Percentiles rank a stretch among this genome's conserved stretches.
Evolutionary conservation across 1,140 invertebrate species (phyloP).

Genomic region (Eriocheir sinensis): DNA sequence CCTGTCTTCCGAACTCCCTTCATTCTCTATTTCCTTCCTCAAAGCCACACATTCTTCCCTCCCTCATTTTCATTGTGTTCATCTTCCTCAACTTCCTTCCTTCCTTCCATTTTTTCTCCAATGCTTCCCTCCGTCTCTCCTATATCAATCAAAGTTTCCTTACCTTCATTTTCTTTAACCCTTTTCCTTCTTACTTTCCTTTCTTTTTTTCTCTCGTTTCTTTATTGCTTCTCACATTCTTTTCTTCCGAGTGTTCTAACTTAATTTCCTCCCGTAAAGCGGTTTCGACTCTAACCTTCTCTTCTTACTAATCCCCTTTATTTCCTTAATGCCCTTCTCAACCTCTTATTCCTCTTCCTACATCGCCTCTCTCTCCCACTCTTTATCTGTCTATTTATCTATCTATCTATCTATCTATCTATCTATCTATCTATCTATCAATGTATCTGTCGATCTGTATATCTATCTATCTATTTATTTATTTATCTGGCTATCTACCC

Average conservation of each 20-base stretch:
- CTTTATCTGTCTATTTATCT: background rate
- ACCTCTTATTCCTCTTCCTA: background rate
- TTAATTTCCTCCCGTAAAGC: too few relatives aligned
- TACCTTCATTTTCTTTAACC: background rate
- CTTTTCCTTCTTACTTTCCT: background rate
- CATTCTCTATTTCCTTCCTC: background rate
- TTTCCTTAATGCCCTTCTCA: background rate
- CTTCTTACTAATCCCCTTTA: too few relatives aligned
- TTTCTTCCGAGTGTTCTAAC: too few relatives aligned
- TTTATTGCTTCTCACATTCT: too few relatives aligned
- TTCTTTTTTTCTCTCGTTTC: background rate
- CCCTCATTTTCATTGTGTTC: background rate
- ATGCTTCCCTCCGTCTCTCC: too few relatives aligned
- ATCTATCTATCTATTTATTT: background rate
- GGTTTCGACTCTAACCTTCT: too few relatives aligned
- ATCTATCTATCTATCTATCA: background rate
- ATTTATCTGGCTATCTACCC: background rate
- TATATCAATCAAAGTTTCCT: too few relatives aligned
- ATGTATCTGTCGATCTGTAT: too few relatives aligned
- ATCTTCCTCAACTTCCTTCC: background rate
- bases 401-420: background rate
- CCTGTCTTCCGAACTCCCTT: background rate
- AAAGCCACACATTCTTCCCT: too few relatives aligned
- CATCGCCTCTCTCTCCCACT: background rate
- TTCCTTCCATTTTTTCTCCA: background rate